Percentiles rank a stretch among this genome's conserved stretches.
phyloP scores from a whole-genome alignment of 1,140 invertebrate species.

The Ooceraea biroi region DNA sequence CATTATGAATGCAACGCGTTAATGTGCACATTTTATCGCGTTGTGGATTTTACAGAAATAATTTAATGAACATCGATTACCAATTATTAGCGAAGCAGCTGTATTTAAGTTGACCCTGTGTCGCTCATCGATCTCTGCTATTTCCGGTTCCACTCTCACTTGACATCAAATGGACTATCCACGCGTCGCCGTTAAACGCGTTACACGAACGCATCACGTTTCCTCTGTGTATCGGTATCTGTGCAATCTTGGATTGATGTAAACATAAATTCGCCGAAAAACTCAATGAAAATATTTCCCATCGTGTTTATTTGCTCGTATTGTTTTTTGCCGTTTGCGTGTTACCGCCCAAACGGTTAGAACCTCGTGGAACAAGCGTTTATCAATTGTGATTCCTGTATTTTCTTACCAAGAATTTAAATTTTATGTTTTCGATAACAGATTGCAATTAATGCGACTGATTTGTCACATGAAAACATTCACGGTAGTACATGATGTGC shows the following conservation, averaged over 20 bases:
- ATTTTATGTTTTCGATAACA: conserved; percentile 27
- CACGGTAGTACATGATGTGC: not conserved
- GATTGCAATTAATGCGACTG: conserved; percentile 25
- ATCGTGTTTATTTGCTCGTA: conserved; percentile 32
- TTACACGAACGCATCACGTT: not conserved
- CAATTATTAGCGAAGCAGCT: conserved; percentile 57
- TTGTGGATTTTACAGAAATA: conserved; percentile 65
- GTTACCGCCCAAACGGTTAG: conserved; percentile 41
- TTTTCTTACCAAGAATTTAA: conserved; percentile 49
- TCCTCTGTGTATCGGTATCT: not conserved
- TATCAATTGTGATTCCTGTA: conserved; percentile 26
- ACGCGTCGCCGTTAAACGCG: conserved; percentile 35
- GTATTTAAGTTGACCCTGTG: conserved; percentile 69
- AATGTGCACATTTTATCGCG: conserved; percentile 39
- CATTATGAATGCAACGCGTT: conserved; percentile 47
- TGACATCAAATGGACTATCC: conserved; percentile 61
- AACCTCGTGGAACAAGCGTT: conserved; percentile 13
- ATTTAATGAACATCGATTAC: conserved; percentile 69
- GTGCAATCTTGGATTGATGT: conserved; percentile 58
- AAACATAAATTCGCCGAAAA: conserved; percentile 57
- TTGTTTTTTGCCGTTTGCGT: conserved; percentile 21
- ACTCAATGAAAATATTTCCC: conserved; percentile 53
- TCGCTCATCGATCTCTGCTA: conserved; percentile 67
- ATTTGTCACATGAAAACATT: not conserved
- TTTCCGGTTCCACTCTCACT: conserved; percentile 72